Evolutionary conservation across 2,797 vertebrate genomes (phyloP), one percentile per base, ranked within the genome.

Genomic region (Gymnoscopelus braueri): DNA sequence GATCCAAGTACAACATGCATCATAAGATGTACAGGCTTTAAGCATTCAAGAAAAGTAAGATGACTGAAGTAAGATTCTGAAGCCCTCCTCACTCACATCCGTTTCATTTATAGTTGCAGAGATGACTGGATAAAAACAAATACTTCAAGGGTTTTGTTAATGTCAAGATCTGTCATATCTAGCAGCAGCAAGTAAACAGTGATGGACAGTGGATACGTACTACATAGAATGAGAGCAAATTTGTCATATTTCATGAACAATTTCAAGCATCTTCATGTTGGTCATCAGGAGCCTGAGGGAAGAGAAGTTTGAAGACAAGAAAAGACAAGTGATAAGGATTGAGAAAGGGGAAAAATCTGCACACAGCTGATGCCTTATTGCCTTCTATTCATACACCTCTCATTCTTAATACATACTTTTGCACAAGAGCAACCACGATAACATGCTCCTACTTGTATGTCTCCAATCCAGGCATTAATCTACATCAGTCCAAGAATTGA

Each of bases 171-270:
- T 64, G 50, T 74, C 70, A 35, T 72, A 77, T 78, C 78, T 84
- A 69, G 35, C 48, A 5, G 39, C 51, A 71, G 75, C 73, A 64
- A 55, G 65, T 66, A 69, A 83, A 84, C 75, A 74, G 50, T 10
- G 55, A 85, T 66, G 51, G 78, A 63, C 67, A 32, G 70, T 64
- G 74, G 84, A 86, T 80, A 86, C 84, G 79, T 12, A n/a, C 65
- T 67, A 23, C 68, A 74, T 63, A 77, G 81, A 74, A 26, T 1
- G 23, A 65, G 65, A 62, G 50, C 76, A 69, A 59, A 75, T 82
- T 81, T 77, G 65, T 66, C 32, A 24, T 61, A 74, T 78, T 78
- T 80, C 74, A 77, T 2, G 4, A 49, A 55, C 63, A 66, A 48
- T 60, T 56, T 39, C 8, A 39, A 68, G 65, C 48, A 12, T 74